Evolutionary conservation across 2,888 invertebrate genomes (phyloP).

Genomic region (Tupiocoris notatus): DNA sequence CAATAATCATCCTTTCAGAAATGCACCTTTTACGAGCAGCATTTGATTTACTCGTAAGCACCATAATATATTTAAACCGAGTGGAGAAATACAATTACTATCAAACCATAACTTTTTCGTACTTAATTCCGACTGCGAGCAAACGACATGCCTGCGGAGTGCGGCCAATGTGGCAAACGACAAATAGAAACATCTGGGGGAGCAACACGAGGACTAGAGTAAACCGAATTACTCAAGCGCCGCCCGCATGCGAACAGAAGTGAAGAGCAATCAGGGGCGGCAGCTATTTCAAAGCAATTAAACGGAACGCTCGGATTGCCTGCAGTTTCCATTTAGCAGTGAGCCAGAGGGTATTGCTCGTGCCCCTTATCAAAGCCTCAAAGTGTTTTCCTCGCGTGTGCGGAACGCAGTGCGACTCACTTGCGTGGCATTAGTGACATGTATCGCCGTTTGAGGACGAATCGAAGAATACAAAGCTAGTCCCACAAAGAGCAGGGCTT

Average conservation of each 20-base stretch:
- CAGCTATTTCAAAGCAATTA: background rate
- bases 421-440: background rate
- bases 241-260: background rate
- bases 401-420: background rate
- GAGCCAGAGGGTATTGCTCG: background rate
- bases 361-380: background rate
- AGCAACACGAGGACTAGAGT: background rate
- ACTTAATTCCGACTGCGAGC: too few species aligned
- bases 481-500: too few species aligned
- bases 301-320: background rate
- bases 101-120: too few species aligned
- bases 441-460: background rate
- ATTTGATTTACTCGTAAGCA: too few species aligned
- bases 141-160: too few species aligned
- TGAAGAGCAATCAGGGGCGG: background rate
- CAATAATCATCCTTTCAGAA: too few species aligned
- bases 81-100: too few species aligned
- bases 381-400: background rate
- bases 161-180: too few species aligned
- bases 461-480: too few species aligned
- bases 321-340: background rate
- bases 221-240: background rate
- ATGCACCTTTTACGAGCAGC: too few species aligned
- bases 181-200: background rate
- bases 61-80: too few species aligned